Base-by-base conservation (phyloP, 1,140 invertebrate species). In the Bombus ignitus region DNA sequence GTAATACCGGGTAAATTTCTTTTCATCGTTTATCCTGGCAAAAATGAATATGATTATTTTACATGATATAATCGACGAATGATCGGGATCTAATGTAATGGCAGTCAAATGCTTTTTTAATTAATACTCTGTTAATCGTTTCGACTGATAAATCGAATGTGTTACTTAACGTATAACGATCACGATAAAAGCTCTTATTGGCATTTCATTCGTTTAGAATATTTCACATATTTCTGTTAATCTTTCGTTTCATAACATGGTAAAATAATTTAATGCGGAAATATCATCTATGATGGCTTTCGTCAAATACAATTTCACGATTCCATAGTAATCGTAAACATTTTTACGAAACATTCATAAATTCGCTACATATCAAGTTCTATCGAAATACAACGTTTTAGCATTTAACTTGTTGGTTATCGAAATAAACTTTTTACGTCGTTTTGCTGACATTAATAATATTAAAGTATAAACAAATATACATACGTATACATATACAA, bases 11-110 rank as follows among this genome's bases (percentile, higher is more conserved):
- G 1, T 37, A 68, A 68, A 68, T 22, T 25, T 18, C n/a, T 68
- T 68, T 37, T 12, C 25, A 5, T 68, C 18, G 22, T 68, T 37
- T 37, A 5, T 25, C 66, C 1, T 68, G 18, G 37, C 8, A 37
- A 68, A 71, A 71, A 71, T 13, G 25, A 28, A 39, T 71, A 39
- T 37, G 68, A 70, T 28, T 71, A 71, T 71, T 39, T 71, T 71
- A 39, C 25, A 71, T 2, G 68, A 39, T 39, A 39, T 39, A 70
- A 70, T 70, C 25, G 25, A 39, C 25, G 22, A 39, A 71, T 71
- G 35, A 39, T 39, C 25, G 9, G 32, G 13, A 22, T 6, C 37
- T 70, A 70, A 71, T 28, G 25, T 13, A 71, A 39, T 28, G 35
- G 68, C 22, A 71, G 68, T 71, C 25, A 28, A 71, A 39, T 71